Evolutionary conservation across 2,113 vertebrate species (phyloP).

Genomic region (Tretioscincus oriximinensis): DNA sequence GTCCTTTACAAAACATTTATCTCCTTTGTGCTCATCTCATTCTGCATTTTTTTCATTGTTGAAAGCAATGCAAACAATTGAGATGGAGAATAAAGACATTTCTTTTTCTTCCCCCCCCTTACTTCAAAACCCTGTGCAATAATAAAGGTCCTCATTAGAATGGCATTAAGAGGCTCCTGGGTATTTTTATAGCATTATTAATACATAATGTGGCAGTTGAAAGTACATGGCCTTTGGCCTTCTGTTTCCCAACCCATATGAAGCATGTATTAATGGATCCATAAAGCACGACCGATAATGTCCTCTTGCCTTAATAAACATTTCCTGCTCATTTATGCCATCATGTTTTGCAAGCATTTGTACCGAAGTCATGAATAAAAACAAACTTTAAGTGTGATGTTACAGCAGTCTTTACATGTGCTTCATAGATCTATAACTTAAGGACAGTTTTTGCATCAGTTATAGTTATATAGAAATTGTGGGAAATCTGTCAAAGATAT

Average conservation of each 20-base stretch:
- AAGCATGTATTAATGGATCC: slow-evolving; percentile 18
- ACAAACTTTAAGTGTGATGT: not conserved
- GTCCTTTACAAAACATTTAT: slow-evolving; percentile 11
- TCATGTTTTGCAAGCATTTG: not conserved
- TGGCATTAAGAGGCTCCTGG: slow-evolving; percentile 46
- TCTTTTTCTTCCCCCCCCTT: not conserved
- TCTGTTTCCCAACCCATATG: slow-evolving; percentile 26
- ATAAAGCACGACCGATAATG: slow-evolving; percentile 23
- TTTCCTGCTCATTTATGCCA: not conserved
- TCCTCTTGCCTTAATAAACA: slow-evolving; percentile 21
- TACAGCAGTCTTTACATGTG: not conserved
- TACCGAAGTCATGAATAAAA: not conserved
- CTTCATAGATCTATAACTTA: not conserved
- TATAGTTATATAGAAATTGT: not conserved
- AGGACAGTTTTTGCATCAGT: not conserved
- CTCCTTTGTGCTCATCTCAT: not conserved
- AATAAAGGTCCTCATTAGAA: slow-evolving; percentile 53
- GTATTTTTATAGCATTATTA: slow-evolving; percentile 48
- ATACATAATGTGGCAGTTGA: slow-evolving; percentile 34
- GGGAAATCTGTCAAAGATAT: not conserved
- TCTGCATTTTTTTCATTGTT: slow-evolving; percentile 21
- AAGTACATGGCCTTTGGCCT: slow-evolving; percentile 50
- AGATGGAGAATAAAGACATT: slow-evolving; percentile 19
- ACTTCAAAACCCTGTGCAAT: slow-evolving; percentile 25
- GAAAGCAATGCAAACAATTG: slow-evolving; percentile 4